Conservation (phyloP, 2,113 vertebrate species). For the Otus sunia region DNA sequence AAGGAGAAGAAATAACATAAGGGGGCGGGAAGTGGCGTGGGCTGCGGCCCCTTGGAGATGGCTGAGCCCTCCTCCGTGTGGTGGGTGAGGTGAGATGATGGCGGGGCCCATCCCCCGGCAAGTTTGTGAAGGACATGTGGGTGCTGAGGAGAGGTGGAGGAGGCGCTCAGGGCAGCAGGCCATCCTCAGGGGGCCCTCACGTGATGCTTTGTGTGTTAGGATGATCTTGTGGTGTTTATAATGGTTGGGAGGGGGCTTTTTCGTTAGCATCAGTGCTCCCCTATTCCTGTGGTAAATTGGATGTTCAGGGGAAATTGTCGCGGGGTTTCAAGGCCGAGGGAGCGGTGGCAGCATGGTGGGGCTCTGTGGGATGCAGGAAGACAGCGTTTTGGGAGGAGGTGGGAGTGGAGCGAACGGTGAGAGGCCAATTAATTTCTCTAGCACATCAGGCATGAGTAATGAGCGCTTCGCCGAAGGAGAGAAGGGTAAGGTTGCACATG, state of each 20-base stretch:
- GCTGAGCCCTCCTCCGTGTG: neutral
- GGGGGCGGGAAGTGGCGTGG: neutral
- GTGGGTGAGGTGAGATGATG: neutral
- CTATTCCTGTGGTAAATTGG: neutral
- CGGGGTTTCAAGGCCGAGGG: neutral
- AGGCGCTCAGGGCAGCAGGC: neutral
- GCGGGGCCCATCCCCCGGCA: rapidly evolving
- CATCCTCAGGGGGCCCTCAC: neutral
- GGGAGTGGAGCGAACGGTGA: rapidly evolving
- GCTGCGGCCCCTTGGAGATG: neutral
- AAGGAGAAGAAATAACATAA: neutral
- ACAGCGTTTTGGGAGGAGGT: neutral
- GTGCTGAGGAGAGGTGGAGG: neutral
- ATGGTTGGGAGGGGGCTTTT: no score
- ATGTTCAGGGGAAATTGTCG: neutral
- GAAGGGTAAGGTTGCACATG: neutral
- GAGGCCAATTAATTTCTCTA: neutral
- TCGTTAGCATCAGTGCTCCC: neutral
- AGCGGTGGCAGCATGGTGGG: rapidly evolving
- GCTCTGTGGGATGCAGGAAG: rapidly evolving
- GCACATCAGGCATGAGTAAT: neutral
- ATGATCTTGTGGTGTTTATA: neutral
- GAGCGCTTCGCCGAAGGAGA: neutral
- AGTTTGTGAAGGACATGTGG: neutral
- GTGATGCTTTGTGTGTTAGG: neutral